Evolutionary conservation across 2,888 invertebrate species (phyloP).

Genomic region (Limnephilus lunatus): DNA sequence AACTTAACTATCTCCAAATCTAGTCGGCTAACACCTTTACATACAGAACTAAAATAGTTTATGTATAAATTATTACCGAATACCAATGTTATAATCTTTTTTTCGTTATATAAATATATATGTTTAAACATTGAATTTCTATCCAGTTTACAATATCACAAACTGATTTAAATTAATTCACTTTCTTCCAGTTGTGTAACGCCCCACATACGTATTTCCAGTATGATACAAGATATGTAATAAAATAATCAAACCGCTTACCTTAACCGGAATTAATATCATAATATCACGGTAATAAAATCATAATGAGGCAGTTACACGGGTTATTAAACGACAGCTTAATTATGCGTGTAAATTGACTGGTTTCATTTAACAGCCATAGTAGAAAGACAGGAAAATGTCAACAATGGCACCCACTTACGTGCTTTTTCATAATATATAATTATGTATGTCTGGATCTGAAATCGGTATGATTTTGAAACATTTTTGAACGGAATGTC

Average conservation of each 20-base stretch:
- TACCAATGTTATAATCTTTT: too few species aligned
- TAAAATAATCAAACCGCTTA: background rate
- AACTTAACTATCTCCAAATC: too few species aligned
- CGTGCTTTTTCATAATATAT: background rate
- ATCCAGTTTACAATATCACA: background rate
- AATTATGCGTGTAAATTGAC: background rate
- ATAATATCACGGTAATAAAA: background rate
- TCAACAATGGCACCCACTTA: background rate
- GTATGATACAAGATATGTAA: background rate
- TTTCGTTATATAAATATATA: too few species aligned
- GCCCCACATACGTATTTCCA: background rate
- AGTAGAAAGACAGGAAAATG: background rate
- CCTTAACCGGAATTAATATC: background rate
- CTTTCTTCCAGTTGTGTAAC: background rate
- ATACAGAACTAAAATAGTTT: too few species aligned
- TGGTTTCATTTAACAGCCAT: background rate
- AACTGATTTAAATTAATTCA: background rate
- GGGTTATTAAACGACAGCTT: background rate
- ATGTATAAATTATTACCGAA: too few species aligned
- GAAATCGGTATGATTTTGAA: background rate
- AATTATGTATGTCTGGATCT: background rate
- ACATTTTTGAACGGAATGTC: background rate
- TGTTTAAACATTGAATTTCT: background rate
- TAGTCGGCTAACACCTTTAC: too few species aligned
- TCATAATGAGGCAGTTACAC: background rate